These are phyloP conservation scores for Nasua narica DNA, from an alignment of 2,797 vertebrate genomes.

Conservation along the genomic window DNA sequence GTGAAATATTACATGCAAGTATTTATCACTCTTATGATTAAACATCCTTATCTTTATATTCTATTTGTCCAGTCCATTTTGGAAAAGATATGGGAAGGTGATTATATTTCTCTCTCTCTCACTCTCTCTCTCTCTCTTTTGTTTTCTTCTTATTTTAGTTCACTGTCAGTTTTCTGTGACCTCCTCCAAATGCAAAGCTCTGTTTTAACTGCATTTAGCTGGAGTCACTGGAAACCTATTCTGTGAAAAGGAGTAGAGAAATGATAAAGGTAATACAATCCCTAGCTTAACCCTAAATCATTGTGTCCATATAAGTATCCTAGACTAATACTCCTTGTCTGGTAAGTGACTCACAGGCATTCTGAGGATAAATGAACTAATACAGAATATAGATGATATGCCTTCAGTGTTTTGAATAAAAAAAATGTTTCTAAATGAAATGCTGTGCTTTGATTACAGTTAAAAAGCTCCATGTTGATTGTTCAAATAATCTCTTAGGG, in stretches of 20 bases:
- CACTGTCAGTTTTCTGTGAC: background rate
- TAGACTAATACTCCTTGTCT: background rate
- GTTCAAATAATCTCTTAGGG: background rate
- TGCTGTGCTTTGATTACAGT: background rate
- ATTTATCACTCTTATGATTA: background rate
- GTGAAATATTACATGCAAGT: background rate
- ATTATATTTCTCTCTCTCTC: background rate
- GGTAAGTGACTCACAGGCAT: background rate
- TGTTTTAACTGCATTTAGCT: background rate
- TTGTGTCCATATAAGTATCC: background rate
- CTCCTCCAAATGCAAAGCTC: background rate
- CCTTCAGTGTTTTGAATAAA: background rate
- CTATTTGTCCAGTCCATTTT: background rate
- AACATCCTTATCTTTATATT: background rate
- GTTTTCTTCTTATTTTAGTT: background rate
- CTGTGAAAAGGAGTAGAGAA: background rate
- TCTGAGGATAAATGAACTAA: background rate
- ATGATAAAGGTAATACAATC: background rate
- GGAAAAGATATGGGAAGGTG: background rate
- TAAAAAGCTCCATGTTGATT: background rate
- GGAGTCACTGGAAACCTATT: background rate
- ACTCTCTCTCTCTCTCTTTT: too few species aligned
- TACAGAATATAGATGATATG: background rate
- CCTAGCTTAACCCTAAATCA: background rate
- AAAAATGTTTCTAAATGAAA: background rate